Conservation (phyloP, 2,797 vertebrate genomes). For the Anisognathus igniventris region DNA sequence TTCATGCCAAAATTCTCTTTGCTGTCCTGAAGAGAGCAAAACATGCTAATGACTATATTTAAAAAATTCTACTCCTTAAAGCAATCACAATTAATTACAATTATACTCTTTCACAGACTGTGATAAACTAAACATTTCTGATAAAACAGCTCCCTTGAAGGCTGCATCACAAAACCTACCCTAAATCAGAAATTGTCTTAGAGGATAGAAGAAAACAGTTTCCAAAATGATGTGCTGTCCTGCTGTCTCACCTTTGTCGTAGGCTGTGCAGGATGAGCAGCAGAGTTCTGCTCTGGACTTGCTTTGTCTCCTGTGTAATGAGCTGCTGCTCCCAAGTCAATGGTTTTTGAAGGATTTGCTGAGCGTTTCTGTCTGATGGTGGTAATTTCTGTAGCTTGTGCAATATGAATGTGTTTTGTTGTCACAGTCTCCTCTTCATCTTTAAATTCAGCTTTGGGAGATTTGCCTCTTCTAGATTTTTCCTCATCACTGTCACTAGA, state of each 20-base stretch:
- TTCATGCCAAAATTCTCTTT: neutral
- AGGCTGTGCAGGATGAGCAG: conserved; percentile 64
- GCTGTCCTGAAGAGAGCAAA: neutral
- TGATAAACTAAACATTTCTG: neutral
- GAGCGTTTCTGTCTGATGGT: conserved; percentile 90
- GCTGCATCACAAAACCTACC: neutral
- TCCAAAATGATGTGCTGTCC: neutral
- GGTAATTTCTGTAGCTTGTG: conserved; percentile 92
- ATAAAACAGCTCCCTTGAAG: neutral
- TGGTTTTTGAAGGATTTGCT: conserved; percentile 89
- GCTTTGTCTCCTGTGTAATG: conserved; percentile 88
- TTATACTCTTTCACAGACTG: neutral
- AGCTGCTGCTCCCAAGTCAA: conserved; percentile 94
- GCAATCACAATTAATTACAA: neutral
- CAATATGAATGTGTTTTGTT: conserved; percentile 91
- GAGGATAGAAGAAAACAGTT: neutral
- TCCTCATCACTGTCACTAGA: conserved; percentile 89
- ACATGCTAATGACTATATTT: neutral
- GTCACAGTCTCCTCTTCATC: conserved; percentile 95
- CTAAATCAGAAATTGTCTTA: neutral
- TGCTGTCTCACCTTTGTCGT: conserved; percentile 78
- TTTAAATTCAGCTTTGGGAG: conserved; percentile 88
- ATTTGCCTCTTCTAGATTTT: conserved; percentile 83
- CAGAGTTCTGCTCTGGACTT: conserved; percentile 77
- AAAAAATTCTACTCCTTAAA: neutral